phyloP scores from a whole-genome alignment of 2,888 invertebrate species.

The Blera fallax region DNA sequence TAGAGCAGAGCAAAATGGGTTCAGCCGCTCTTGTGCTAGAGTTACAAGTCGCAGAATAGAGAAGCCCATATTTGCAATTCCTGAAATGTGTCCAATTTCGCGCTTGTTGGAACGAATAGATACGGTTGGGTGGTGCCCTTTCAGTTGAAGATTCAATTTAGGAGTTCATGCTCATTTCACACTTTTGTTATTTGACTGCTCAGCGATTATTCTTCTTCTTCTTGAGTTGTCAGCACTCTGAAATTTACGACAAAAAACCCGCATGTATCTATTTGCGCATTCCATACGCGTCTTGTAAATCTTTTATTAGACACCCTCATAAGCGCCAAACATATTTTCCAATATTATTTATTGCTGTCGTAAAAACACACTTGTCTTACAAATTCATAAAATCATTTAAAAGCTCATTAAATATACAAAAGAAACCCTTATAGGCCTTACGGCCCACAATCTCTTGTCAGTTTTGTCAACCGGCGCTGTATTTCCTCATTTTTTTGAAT shows the following conservation, averaged over 20 bases:
- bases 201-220: too few species aligned
- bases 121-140: too few species aligned
- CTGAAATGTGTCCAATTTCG: too few species aligned
- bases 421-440: not conserved
- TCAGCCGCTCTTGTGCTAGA: too few species aligned
- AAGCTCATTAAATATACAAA: conserved; percentile 1
- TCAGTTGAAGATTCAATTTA: too few species aligned
- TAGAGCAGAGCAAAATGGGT: too few species aligned
- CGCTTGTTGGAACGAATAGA: too few species aligned
- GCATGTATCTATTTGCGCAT: not conserved
- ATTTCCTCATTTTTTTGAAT: not conserved
- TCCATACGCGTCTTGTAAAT: not conserved
- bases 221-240: not conserved
- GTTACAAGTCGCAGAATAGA: too few species aligned
- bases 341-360: not conserved
- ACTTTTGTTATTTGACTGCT: too few species aligned
- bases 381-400: not conserved
- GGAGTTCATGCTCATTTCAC: too few species aligned
- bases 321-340: not conserved
- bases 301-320: not conserved
- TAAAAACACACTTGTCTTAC: not conserved
- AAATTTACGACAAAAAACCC: not conserved
- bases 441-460: not conserved
- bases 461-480: not conserved
- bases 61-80: too few species aligned